Evolutionary conservation across 2,113 vertebrate genomes (phyloP), one percentile per base, ranked within the genome.

Genomic region (Brachyistius frenatus): DNA sequence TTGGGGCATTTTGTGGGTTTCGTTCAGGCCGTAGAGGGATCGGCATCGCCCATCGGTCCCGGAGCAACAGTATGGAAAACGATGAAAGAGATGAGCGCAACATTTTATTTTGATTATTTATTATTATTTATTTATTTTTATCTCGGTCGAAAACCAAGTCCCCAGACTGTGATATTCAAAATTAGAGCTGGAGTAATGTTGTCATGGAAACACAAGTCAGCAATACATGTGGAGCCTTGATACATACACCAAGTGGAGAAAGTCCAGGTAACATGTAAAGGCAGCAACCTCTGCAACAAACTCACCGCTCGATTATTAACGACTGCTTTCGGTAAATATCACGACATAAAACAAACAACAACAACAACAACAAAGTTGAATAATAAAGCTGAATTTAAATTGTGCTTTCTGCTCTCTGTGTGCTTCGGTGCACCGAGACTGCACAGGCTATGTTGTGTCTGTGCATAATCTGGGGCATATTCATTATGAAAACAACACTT

Each of bases 401-500:
- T 74, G 67, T 47, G 61, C 30, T 65, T 58, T 36, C 44, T 79
- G 60, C 54, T 55, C 50, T 23, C 46, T 37, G 50, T 36, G 49
- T 8, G 62, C 53, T 68, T 55, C 55, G 49, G 69, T 65, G 78
- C 74, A 56, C 66, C 32, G 47, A 63, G 58, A 15, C 80, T 61
- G 72, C 13, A 72, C 10, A 53, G 65, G 66, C 79, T 52, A 0
- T 61, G 69, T 49, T 76, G 81, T 69, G 77, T 74, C 74, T 78
- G 82, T 57, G 77, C 53, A 79, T 84, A 83, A 87, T 88, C 70
- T 68, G 4, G 68, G 57, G 78, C 74, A 77, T 63, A 78, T 89
- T 85, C 83, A 86, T 87, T 86, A 87, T 79, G 81, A 88, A 92
- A 90, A 86, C 86, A 91, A 88, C 85, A 81, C 89, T 91, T 89